Percentiles rank a stretch among this genome's conserved stretches.
phyloP scores from a whole-genome alignment of 2,888 invertebrate genomes.

The Pseudococcus longispinus region DNA sequence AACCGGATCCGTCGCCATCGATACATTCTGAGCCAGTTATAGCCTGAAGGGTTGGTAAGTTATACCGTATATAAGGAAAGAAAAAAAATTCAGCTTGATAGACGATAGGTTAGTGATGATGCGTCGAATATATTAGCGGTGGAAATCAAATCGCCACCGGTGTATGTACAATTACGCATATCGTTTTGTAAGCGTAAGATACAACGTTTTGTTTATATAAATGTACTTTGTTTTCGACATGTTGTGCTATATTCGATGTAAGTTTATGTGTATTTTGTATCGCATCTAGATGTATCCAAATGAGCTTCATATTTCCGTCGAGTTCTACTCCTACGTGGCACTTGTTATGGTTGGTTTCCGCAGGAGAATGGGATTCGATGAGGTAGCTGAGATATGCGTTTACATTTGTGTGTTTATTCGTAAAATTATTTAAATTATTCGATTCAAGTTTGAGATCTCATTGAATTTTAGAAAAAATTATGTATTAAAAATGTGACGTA shows the following conservation, averaged over 20 bases:
- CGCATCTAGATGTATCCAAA: background rate
- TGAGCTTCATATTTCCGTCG: slow-evolving; percentile 11
- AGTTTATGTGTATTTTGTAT: background rate
- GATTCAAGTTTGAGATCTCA: background rate
- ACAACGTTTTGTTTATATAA: background rate
- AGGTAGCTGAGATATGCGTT: background rate
- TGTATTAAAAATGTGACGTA: background rate
- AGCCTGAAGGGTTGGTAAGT: slow-evolving; percentile 49
- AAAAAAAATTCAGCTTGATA: background rate
- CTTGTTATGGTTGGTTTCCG: background rate
- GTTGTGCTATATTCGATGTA: background rate
- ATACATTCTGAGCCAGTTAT: slow-evolving; percentile 58
- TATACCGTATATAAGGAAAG: background rate
- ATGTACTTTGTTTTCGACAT: background rate
- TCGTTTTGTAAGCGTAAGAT: background rate
- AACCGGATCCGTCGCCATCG: slow-evolving; percentile 49
- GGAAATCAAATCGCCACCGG: background rate
- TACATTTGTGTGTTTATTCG: background rate
- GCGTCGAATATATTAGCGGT: background rate
- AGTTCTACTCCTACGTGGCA: background rate
- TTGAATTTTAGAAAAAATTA: background rate
- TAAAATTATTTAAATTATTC: background rate
- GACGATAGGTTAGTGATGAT: background rate
- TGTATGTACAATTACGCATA: background rate
- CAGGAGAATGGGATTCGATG: background rate